Percentiles rank a stretch among this genome's conserved stretches.
These are phyloP conservation scores for Drosophila picticornis DNA, from an alignment of 2,888 invertebrate species.

Conservation along the genomic window DNA sequence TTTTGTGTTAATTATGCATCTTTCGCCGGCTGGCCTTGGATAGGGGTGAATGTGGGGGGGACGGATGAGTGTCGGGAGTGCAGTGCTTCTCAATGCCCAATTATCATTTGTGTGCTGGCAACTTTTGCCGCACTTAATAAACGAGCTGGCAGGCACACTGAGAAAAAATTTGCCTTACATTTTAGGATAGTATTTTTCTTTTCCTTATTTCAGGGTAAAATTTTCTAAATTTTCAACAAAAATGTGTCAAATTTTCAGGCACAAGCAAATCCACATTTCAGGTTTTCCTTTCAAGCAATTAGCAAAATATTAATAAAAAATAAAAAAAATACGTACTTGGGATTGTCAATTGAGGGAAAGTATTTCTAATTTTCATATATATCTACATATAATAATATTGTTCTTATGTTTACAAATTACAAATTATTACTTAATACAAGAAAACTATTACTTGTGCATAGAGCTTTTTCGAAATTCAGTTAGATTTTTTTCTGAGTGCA, in stretches of 20 bases:
- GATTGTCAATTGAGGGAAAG: background rate
- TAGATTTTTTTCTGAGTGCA: background rate
- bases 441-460: no score
- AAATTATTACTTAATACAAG: no score
- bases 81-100: conserved; percentile 71
- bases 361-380: background rate
- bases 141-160: conserved; percentile 35
- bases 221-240: no score
- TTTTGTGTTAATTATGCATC: conserved; percentile 80
- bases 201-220: no score
- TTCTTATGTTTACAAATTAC: no score
- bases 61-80: background rate
- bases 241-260: no score
- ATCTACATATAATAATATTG: background rate
- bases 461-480: background rate
- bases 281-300: no score
- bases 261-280: no score
- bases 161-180: background rate
- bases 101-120: conserved; percentile 73
- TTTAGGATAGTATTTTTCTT: background rate
- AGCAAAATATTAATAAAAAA: background rate
- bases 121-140: conserved; percentile 79
- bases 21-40: conserved; percentile 52
- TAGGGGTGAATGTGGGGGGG: background rate
- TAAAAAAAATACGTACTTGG: accelerated